These are phyloP conservation scores for Cyprinella venusta DNA, from an alignment of 2,797 vertebrate genomes.

Conservation along the genomic window DNA sequence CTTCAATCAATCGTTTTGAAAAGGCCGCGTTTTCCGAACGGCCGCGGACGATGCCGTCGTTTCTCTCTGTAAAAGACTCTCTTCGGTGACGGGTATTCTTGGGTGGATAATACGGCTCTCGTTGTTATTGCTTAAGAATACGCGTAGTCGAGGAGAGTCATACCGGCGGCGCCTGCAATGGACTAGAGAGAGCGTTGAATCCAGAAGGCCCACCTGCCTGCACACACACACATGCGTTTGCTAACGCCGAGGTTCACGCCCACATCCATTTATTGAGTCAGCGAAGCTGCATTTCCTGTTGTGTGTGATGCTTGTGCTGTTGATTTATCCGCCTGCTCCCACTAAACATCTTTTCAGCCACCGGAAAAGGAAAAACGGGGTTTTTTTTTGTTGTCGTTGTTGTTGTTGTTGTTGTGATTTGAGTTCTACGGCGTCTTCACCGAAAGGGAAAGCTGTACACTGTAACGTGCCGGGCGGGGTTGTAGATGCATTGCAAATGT, in stretches of 20 bases:
- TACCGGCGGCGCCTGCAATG: constrained; percentile 65
- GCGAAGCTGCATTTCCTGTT: constrained; percentile 57
- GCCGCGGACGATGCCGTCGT: constrained; percentile 67
- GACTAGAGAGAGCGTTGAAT: constrained; percentile 61
- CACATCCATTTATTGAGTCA: constrained; percentile 58
- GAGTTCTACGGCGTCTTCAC: background rate
- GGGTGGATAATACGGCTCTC: constrained; percentile 99
- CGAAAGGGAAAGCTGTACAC: background rate
- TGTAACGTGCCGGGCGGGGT: constrained; percentile 26
- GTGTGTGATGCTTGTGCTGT: constrained; percentile 48
- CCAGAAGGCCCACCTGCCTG: constrained; percentile 63
- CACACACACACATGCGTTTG: constrained; percentile 39
- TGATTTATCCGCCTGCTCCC: constrained; percentile 43
- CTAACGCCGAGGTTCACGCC: constrained; percentile 50
- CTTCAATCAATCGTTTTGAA: constrained; percentile 81
- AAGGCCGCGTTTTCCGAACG: constrained; percentile 70
- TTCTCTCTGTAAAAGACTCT: constrained; percentile 74
- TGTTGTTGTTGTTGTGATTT: background rate
- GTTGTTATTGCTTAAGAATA: constrained; percentile 99
- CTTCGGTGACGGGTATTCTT: constrained; percentile 99
- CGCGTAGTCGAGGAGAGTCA: constrained; percentile 99
- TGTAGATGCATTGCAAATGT: constrained; percentile 49
- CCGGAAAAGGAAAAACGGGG: constrained; percentile 7
- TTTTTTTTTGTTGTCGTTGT: constrained; percentile 14
- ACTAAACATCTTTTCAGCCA: constrained; percentile 47